Percentiles rank a stretch among this genome's conserved stretches.
phyloP scores from a whole-genome alignment of 1,140 invertebrate genomes.

The Triops cancriformis region DNA sequence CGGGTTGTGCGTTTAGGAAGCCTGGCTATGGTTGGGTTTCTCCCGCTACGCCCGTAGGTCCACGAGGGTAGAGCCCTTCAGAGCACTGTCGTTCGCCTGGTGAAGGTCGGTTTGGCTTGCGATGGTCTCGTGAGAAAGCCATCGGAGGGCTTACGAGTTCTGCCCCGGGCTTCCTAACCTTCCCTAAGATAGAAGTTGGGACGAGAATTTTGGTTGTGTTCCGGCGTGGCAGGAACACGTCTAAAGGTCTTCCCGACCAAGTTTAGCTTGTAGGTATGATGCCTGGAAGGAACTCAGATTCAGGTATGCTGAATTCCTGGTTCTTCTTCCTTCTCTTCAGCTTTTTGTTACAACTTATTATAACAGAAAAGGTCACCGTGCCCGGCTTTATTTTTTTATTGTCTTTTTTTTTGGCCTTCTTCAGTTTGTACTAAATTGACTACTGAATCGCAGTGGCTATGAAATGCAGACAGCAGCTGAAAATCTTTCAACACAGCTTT shows the following conservation, averaged over 20 bases:
- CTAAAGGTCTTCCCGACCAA: not conserved
- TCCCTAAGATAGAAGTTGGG: not conserved
- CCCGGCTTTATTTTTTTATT: not conserved
- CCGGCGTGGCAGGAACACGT: not conserved
- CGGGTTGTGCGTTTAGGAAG: not conserved
- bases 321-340: not conserved
- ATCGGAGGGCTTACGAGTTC: not conserved
- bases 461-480: constrained; percentile 1
- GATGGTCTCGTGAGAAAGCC: constrained; percentile 3
- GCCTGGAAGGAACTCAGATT: not conserved
- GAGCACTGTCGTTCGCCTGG: not conserved
- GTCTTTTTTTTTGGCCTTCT: not conserved
- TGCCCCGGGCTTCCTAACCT: not conserved
- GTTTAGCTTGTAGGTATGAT: not conserved
- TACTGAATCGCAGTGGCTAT: constrained; percentile 1
- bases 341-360: not conserved
- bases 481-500: not conserved
- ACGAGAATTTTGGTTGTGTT: not conserved
- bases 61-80: not conserved
- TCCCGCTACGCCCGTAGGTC: not conserved
- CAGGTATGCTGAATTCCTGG: not conserved
- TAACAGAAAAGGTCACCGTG: not conserved
- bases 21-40: not conserved
- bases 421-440: not conserved
- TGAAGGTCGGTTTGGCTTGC: not conserved